Conservation (phyloP, 2,888 invertebrate species). For the Heteropelma amictum region DNA sequence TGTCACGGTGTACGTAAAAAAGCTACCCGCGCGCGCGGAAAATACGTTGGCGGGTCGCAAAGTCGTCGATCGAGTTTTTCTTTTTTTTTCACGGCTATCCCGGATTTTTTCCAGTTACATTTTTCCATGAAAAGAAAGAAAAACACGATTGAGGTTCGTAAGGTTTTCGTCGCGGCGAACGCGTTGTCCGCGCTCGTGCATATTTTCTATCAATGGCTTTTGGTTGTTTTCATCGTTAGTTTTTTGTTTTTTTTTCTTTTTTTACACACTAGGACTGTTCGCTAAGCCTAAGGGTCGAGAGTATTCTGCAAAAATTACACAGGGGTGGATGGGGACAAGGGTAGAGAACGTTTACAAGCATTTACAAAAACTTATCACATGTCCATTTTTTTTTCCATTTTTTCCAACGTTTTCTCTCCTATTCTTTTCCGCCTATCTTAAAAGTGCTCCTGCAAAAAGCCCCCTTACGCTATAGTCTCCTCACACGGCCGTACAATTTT, state of each 20-base stretch:
- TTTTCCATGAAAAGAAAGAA: background rate
- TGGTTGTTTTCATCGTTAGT: background rate
- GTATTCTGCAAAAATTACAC: constrained; percentile 50
- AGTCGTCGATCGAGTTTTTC: constrained; percentile 44
- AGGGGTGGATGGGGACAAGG: constrained; percentile 2
- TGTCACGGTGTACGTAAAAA: constrained; percentile 76
- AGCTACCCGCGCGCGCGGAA: constrained; percentile 73
- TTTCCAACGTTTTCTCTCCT: constrained; percentile 22
- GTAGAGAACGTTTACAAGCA: constrained; percentile 70
- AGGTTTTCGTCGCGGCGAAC: constrained; percentile 53
- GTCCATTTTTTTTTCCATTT: constrained; percentile 50
- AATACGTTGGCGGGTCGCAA: constrained; percentile 61
- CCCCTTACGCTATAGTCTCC: constrained; percentile 61
- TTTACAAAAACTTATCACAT: constrained; percentile 78
- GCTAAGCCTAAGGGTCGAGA: constrained; percentile 46
- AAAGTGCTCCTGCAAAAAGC: constrained; percentile 71
- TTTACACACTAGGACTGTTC: background rate
- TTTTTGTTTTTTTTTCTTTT: constrained; percentile 1
- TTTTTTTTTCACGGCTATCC: constrained; percentile 14
- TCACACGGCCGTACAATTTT: constrained; percentile 38
- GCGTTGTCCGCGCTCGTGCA: constrained; percentile 66
- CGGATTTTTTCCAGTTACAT: background rate
- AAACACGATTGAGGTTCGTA: constrained; percentile 38
- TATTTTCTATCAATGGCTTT: constrained; percentile 35
- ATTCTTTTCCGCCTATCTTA: constrained; percentile 28